Conservation (phyloP, 2,113 vertebrate genomes). For the Ochotona princeps region DNA sequence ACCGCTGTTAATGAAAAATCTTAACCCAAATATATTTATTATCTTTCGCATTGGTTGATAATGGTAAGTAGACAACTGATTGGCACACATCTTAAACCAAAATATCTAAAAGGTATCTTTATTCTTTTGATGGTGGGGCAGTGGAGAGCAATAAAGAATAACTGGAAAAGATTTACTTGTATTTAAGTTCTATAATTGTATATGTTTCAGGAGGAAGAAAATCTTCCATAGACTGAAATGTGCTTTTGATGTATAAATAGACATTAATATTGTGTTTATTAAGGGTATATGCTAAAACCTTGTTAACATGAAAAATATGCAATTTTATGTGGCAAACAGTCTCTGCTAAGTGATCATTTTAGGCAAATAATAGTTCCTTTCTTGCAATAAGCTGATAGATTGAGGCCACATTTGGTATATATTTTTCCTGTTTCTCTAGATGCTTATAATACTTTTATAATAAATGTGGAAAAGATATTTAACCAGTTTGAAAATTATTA, state of each 20-base stretch:
- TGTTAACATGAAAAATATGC: background rate
- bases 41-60: background rate
- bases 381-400: background rate
- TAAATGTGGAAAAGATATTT: background rate
- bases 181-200: background rate
- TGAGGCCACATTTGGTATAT: background rate
- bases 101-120: constrained; percentile 31
- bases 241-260: background rate
- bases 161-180: background rate
- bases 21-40: background rate
- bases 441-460: constrained; percentile 6
- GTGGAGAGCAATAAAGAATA: background rate
- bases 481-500: background rate
- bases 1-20: background rate
- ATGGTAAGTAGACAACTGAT: background rate
- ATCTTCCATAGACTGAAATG: background rate
- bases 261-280: background rate
- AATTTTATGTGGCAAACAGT: background rate
- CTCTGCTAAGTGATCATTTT: background rate
- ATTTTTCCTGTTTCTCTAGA: background rate
- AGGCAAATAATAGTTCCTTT: background rate
- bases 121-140: too few relatives aligned
- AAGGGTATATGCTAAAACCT: background rate
- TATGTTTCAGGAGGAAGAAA: background rate
- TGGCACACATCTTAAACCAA: constrained; percentile 36